A percentile compares a stretch with the other conserved stretches of the same genome.
Conservation (phyloP, 2,113 vertebrate species). For the Phoxinus phoxinus region DNA sequence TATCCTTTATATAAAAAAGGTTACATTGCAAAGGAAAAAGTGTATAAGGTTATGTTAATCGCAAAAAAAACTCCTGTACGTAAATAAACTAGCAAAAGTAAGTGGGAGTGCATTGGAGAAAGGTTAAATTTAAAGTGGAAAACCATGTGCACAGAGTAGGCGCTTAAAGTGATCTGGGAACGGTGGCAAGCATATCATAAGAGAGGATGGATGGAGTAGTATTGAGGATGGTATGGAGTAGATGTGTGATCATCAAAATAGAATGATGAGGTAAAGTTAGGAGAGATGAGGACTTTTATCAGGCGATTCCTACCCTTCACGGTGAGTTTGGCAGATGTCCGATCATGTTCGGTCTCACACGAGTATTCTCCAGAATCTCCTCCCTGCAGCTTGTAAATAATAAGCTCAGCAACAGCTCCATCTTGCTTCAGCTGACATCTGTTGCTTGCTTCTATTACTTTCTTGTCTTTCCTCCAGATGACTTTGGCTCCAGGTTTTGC, state of each 20-base stretch:
- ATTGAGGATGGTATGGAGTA: neutral
- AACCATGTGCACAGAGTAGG: neutral
- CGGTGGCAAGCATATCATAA: neutral
- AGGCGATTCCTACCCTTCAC: constrained; percentile 74
- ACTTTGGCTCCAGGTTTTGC: constrained; percentile 71
- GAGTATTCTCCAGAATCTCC: constrained; percentile 76
- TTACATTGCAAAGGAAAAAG: neutral
- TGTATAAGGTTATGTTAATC: neutral
- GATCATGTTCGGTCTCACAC: constrained; percentile 77
- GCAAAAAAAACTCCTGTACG: neutral
- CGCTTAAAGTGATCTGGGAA: neutral
- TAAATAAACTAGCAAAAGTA: neutral
- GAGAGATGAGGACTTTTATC: constrained; percentile 1
- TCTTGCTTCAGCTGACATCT: constrained; percentile 77
- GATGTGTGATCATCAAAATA: neutral
- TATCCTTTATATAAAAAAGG: neutral
- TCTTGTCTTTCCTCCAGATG: constrained; percentile 70
- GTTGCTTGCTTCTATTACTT: constrained; percentile 68
- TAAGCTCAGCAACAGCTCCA: constrained; percentile 67
- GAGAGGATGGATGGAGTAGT: neutral
- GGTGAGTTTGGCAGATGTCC: constrained; percentile 72
- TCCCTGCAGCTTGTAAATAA: constrained; percentile 69
- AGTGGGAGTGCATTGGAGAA: neutral
- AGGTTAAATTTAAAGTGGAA: neutral
- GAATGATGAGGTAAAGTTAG: constrained; percentile 17